Conservation (phyloP, 1,140 invertebrate species). For the Drosophila bipectinata region DNA sequence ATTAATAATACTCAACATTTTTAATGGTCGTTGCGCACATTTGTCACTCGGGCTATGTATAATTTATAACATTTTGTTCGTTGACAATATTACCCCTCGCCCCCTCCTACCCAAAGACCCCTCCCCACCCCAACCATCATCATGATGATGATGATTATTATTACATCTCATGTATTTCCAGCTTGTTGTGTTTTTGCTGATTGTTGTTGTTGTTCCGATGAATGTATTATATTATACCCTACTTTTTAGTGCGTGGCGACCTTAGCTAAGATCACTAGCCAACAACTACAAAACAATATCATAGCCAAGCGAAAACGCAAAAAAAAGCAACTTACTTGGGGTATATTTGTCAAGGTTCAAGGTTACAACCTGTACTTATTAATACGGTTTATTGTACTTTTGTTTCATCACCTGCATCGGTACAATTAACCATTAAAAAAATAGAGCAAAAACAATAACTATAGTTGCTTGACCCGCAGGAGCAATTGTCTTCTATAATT, state of each 20-base stretch:
- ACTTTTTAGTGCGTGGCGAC: constrained; percentile 57
- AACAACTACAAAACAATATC: constrained; percentile 13
- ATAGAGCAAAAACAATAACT: constrained; percentile 40
- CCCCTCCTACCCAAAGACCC: not conserved
- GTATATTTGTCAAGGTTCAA: constrained; percentile 66
- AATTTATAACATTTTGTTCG: constrained; percentile 63
- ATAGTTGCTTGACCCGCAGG: constrained; percentile 64
- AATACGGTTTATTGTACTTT: constrained; percentile 82
- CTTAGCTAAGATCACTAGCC: constrained; percentile 39
- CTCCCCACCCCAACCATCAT: constrained; percentile 1
- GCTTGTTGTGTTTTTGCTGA: constrained; percentile 43
- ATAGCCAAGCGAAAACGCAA: not conserved
- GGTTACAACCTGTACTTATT: constrained; percentile 79
- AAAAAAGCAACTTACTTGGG: constrained; percentile 3
- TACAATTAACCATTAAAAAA: constrained; percentile 45
- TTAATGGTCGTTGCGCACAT: constrained; percentile 40
- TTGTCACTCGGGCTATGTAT: constrained; percentile 50
- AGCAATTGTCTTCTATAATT: constrained; percentile 76
- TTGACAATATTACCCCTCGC: constrained; percentile 20
- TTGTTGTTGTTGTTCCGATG: constrained; percentile 43
- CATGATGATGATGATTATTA: constrained; percentile 39
- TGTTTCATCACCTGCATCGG: constrained; percentile 56
- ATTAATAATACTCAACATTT: constrained; percentile 48
- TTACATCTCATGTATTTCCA: constrained; percentile 54
- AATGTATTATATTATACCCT: constrained; percentile 64